Evolutionary conservation across 2,113 vertebrate genomes (phyloP), one percentile per base, ranked within the genome.

Genomic region (Neopipo cinnamomea): DNA sequence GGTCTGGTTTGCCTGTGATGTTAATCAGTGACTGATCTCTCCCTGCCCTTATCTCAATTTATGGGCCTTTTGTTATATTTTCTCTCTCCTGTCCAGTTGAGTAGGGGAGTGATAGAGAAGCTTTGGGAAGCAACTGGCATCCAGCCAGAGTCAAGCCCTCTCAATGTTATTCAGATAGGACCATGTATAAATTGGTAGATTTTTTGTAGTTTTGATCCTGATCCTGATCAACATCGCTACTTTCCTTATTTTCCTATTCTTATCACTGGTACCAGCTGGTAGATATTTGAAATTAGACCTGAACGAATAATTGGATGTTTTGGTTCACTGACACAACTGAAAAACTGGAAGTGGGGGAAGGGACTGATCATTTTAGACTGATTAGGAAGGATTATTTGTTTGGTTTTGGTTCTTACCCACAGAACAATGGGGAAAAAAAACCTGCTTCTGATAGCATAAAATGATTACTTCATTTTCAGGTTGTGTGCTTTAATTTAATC

Each of bases 291-390:
- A 95, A 97, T 94, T 86, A 95, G 88, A 88, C 41, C 39, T 93
- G 91, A 95, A 77, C 88, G 90, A 94, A 95, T 95, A 96, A 96
- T 86, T 97, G 91, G 68, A 93, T 95, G 92, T 91, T 95, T 95
- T 95, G 92, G 83, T 95, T 95, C 94, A 95, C 86, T 95, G 95
- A 89, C 65, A 86, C 5, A 3, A 67, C 59, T 52, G 83, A 91
- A 95, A 96, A 96, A 91, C 37, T 92, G 75, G 24, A 89, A 80
- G 65, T 83, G 50, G 72, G 59, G 79, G 83, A 81, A 93, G 59
- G 82, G 63, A 93, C 66, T 39, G 30, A 63, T 78, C 55, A 28
- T 62, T 83, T 91, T 77, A 92, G 79, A 73, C 27, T 73, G 79
- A 88, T 71, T 88, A 61, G 50, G 55, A 80, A 62, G 46, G 35